Base-by-base conservation (phyloP, 1,140 invertebrate genomes). In the Anastrepha obliqua region DNA sequence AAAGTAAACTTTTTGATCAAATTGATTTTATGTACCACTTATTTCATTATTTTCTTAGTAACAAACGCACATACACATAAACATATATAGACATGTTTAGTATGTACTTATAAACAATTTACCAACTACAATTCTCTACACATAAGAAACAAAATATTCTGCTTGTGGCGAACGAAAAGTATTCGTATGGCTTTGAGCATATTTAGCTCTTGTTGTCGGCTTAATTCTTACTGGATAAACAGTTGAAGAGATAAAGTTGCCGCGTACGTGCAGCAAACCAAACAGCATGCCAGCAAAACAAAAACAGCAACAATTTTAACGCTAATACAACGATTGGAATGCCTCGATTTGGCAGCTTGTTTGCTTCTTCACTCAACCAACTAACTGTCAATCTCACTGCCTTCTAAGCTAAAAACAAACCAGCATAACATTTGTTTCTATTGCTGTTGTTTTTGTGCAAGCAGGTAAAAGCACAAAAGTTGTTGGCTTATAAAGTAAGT, bases 11-110 rank as follows among this genome's bases (percentile, higher is more conserved):
- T 81, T 81, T 55, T 51, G 74, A 81, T 81, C 47, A 81, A 81
- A 81, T 81, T 81, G 74, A 81, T 81, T 81, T 81, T n/a, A 17
- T 81, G 17, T 81, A 47, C 47, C 74, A 81, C 74, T 81, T 81
- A 81, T 81, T 81, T 81, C 44, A 81, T 81, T 81, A 81, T 55
- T 51, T 81, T 81, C 47, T 81, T 81, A 81, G 74, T 55, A 81
- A 81, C 44, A 51, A 81, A 58, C 74, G 47, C 47, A 51, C 47
- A 39, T 3, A 67, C 64, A 8, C 9, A 64, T 58, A 7, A 15
- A 15, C 17, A n/a, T 64, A 17, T 13, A 4, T 64, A 64, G 4
- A 64, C 17, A 17, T 5, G 17, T n/a, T 17, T n/a, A 13, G 17
- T n/a, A 64, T 17, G 17, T 64, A 64, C 13, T 8, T 58, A 15